Percentiles rank a stretch among this genome's conserved stretches.
Evolutionary conservation across 2,797 vertebrate genomes (phyloP).

Genomic region (Coregonus suidteri): DNA sequence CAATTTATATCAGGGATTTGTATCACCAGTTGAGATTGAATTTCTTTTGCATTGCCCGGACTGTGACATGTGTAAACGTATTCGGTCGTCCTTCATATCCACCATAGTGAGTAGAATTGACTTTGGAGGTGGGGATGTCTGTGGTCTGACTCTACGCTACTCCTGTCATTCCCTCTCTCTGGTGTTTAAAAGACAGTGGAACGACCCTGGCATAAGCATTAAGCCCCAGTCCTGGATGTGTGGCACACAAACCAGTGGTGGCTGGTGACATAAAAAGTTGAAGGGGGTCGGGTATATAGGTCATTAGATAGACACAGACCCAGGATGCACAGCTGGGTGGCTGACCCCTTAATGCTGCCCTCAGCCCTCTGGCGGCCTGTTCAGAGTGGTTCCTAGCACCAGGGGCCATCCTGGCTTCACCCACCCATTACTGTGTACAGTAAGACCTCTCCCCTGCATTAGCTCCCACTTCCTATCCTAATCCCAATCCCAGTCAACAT

Average conservation of each 20-base stretch:
- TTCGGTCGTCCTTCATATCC: slow-evolving; percentile 14
- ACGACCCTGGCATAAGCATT: neutral
- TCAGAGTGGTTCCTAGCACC: slow-evolving; percentile 15
- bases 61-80: neutral
- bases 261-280: no score
- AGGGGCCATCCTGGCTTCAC: slow-evolving; percentile 27
- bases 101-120: neutral
- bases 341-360: slow-evolving; percentile 8
- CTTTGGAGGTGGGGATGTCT: slow-evolving; percentile 12
- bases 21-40: neutral
- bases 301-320: no score
- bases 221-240: no score
- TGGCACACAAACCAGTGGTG: no score
- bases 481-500: slow-evolving; percentile 42
- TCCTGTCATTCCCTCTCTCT: slow-evolving; percentile 31
- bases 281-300: no score
- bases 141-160: slow-evolving; percentile 15
- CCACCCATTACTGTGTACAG: slow-evolving; percentile 45
- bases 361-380: slow-evolving; percentile 23
- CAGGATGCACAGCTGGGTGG: no score
- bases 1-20: neutral
- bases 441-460: slow-evolving; percentile 53
- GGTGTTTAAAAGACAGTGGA: slow-evolving; percentile 11
- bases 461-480: slow-evolving; percentile 14
- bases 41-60: neutral